Percentiles rank a stretch among this genome's conserved stretches.
Conservation (phyloP, 2,113 vertebrate species). For the Passer domesticus region DNA sequence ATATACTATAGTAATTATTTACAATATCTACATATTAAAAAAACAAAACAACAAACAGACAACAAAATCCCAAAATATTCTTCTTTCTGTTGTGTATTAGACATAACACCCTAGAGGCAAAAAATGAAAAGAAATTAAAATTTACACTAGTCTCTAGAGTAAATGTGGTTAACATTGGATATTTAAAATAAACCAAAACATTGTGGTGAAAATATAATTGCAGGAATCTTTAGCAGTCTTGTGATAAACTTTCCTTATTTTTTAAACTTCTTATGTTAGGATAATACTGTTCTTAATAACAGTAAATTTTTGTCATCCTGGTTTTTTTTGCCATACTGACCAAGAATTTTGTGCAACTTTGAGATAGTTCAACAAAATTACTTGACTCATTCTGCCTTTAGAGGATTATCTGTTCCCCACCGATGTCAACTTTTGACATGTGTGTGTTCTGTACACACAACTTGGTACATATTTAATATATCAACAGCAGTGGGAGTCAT, state of each 20-base stretch:
- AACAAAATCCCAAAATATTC: background rate
- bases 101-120: background rate
- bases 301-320: background rate
- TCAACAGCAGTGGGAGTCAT: background rate
- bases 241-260: background rate
- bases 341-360: background rate
- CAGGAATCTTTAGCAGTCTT: background rate
- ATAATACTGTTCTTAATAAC: background rate
- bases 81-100: background rate
- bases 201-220: background rate
- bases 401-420: background rate
- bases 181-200: background rate
- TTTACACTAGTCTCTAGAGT: rapidly evolving
- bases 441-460: background rate
- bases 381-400: background rate
- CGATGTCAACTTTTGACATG: background rate
- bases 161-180: background rate
- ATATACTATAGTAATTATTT: background rate
- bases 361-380: background rate
- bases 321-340: background rate
- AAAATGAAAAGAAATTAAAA: background rate
- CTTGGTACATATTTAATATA: background rate
- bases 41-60: background rate
- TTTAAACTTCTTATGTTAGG: background rate
- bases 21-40: background rate